Conservation (phyloP, 2,888 invertebrate genomes). For the Epistrophella euchroma region DNA sequence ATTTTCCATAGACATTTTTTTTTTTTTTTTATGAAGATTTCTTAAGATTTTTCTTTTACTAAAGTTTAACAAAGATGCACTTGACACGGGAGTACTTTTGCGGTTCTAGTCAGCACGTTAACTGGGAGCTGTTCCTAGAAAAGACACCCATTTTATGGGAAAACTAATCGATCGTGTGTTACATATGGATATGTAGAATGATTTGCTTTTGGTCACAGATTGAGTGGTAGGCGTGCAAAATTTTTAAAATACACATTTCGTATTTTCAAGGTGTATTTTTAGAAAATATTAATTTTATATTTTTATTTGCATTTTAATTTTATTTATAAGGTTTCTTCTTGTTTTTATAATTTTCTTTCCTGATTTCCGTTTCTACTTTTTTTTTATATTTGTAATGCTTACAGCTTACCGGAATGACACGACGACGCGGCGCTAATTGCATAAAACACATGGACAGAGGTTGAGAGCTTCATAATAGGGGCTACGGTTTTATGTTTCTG, state of each 20-base stretch:
- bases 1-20: conserved; percentile 81
- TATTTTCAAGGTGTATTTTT: conserved; percentile 57
- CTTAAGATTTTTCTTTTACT: background rate
- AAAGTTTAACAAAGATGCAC: conserved; percentile 30
- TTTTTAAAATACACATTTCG: conserved; percentile 21
- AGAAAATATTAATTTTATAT: conserved; percentile 53
- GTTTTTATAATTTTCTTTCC: conserved; percentile 49
- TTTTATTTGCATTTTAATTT: conserved; percentile 5
- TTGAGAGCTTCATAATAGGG: background rate
- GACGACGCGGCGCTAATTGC: background rate
- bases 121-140: conserved; percentile 58
- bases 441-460: conserved; percentile 9
- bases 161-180: conserved; percentile 59
- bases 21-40: conserved; percentile 68
- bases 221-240: conserved; percentile 13
- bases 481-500: background rate
- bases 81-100: conserved; percentile 51
- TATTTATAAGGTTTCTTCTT: conserved; percentile 14
- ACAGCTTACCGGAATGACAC: too few species aligned
- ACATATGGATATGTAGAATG: background rate
- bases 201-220: conserved; percentile 34
- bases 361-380: conserved; percentile 63
- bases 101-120: conserved; percentile 56
- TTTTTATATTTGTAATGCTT: background rate
- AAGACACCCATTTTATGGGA: conserved; percentile 65